Percentiles rank a stretch among this genome's conserved stretches.
Evolutionary conservation across 1,140 invertebrate genomes (phyloP).

Genomic region (Drosophila murphyi): DNA sequence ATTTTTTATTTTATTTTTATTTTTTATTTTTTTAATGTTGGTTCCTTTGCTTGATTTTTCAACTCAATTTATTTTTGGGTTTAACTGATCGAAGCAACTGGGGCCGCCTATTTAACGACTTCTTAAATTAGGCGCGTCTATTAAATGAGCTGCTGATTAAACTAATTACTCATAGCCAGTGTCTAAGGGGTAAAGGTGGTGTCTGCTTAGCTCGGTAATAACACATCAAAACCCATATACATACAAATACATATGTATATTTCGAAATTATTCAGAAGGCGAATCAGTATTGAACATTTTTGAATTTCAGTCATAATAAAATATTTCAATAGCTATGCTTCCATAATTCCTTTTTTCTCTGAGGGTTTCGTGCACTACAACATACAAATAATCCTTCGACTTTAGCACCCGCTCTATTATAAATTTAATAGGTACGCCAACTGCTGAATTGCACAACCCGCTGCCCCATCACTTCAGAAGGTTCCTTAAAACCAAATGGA

Average conservation of each 20-base stretch:
- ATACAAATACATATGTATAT: neutral
- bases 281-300: constrained; percentile 25
- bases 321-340: constrained; percentile 30
- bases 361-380: neutral
- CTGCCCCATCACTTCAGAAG: neutral
- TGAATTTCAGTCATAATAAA: constrained; percentile 67
- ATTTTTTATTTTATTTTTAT: neutral
- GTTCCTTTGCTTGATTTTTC: constrained; percentile 58
- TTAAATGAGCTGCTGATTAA: constrained; percentile 46
- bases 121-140: constrained; percentile 61
- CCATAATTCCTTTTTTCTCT: neutral
- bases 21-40: constrained; percentile 44
- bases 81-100: constrained; percentile 68
- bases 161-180: constrained; percentile 23
- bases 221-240: neutral
- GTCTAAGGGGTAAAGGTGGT: constrained; percentile 6
- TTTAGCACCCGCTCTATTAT: constrained; percentile 55
- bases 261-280: constrained; percentile 7
- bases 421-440: constrained; percentile 45
- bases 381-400: constrained; percentile 5
- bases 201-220: constrained; percentile 3
- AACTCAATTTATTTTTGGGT: constrained; percentile 52
- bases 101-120: constrained; percentile 28
- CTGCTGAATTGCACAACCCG: constrained; percentile 15
- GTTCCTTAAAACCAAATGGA: constrained; percentile 15